Evolutionary conservation across 2,113 vertebrate species (phyloP).

Genomic region (Solea solea): DNA sequence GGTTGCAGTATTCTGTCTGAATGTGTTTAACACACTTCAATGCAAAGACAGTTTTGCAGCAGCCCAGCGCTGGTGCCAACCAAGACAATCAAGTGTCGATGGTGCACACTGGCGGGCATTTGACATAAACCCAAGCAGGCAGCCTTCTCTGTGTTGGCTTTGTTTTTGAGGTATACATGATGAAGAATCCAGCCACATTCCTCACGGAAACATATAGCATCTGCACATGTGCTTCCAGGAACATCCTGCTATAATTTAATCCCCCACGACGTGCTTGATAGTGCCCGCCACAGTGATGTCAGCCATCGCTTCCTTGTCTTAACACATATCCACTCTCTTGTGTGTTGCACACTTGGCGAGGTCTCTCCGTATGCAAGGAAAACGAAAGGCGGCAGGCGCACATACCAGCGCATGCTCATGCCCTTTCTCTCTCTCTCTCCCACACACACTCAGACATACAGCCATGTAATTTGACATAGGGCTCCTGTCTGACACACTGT

Average conservation of each 20-base stretch:
- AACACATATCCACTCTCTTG: constrained; percentile 49
- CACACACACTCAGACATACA: constrained; percentile 13
- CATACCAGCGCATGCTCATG: constrained; percentile 20
- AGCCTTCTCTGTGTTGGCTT: constrained; percentile 1
- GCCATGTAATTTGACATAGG: constrained; percentile 38
- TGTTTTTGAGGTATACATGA: constrained; percentile 4
- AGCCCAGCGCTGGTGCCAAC: constrained; percentile 40
- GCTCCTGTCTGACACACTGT: constrained; percentile 36
- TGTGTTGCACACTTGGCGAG: constrained; percentile 19
- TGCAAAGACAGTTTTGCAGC: constrained; percentile 35
- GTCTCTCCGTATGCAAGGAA: constrained; percentile 23
- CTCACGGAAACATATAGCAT: constrained; percentile 3
- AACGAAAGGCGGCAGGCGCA: constrained; percentile 13
- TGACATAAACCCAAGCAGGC: constrained; percentile 13
- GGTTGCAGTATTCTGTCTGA: constrained; percentile 32
- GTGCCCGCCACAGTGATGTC: constrained; percentile 48
- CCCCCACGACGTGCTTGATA: not conserved
- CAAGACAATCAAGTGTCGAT: constrained; percentile 45
- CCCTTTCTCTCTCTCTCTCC: constrained; percentile 14
- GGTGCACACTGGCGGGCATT: constrained; percentile 59
- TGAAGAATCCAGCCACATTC: not conserved
- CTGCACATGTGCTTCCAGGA: constrained; percentile 26
- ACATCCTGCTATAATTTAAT: constrained; percentile 22
- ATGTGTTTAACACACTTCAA: constrained; percentile 50
- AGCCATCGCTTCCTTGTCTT: constrained; percentile 45